A percentile compares a stretch with the other conserved stretches of the same genome.
phyloP scores from a whole-genome alignment of 2,888 invertebrate species.

The Incurvaria masculella region DNA sequence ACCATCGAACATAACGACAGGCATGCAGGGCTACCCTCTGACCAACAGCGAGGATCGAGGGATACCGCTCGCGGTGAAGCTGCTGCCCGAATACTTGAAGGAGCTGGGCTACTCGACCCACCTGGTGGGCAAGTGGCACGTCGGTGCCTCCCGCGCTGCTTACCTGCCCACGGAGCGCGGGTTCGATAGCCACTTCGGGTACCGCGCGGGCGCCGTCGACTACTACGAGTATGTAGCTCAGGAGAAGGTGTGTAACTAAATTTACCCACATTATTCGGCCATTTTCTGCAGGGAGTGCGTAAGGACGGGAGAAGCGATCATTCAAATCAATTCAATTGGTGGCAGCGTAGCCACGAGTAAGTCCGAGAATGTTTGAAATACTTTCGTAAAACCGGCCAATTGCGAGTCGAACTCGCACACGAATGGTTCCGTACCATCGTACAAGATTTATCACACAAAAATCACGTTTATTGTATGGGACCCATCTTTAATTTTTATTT shows the following conservation, averaged over 20 bases:
- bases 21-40: constrained; percentile 7
- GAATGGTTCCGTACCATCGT: too few species aligned
- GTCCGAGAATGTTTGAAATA: too few species aligned
- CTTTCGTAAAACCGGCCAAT: too few species aligned
- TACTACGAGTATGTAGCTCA: constrained; percentile 62
- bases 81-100: constrained; percentile 62
- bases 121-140: constrained; percentile 80
- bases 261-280: too few species aligned
- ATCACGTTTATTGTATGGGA: too few species aligned
- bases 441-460: too few species aligned
- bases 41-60: constrained; percentile 32
- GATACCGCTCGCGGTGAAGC: constrained; percentile 42
- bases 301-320: too few species aligned
- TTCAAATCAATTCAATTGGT: too few species aligned
- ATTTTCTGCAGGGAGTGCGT: too few species aligned
- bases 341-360: too few species aligned
- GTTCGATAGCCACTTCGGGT: constrained; percentile 82
- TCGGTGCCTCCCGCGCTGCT: constrained; percentile 51
- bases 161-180: constrained; percentile 71
- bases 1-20: background rate
- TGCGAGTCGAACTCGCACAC: too few species aligned
- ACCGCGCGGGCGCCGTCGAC: constrained; percentile 77
- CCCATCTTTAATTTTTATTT: background rate
- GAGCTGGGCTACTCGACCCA: constrained; percentile 69
- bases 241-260: too few species aligned